A percentile compares a stretch with the other conserved stretches of the same genome.
Conservation (phyloP, 2,888 invertebrate genomes). For the Therioaphis trifolii region DNA sequence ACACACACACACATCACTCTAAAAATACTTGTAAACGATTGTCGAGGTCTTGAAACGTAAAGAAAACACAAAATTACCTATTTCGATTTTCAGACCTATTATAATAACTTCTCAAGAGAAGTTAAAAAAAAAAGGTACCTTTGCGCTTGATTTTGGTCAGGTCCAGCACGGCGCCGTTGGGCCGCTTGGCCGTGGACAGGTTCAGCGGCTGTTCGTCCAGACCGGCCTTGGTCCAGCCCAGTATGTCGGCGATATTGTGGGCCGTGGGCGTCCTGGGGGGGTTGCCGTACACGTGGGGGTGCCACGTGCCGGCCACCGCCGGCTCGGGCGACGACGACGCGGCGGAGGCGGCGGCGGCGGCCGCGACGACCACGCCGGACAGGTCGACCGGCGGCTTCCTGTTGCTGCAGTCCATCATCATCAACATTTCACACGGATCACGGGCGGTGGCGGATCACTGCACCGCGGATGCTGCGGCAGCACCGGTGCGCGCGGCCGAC, state of each 20-base stretch:
- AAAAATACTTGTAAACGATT: no score
- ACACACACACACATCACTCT: no score
- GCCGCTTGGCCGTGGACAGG: constrained; percentile 66
- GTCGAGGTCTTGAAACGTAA: no score
- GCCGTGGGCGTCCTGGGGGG: constrained; percentile 86
- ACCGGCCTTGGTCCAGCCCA: constrained; percentile 71
- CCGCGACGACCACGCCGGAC: constrained; percentile 18
- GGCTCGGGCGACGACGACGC: constrained; percentile 45
- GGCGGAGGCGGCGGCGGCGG: not conserved
- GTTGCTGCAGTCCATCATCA: constrained; percentile 62
- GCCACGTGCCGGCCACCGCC: constrained; percentile 74
- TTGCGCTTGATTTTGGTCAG: constrained; percentile 59
- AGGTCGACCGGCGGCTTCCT: constrained; percentile 55
- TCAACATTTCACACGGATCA: constrained; percentile 60
- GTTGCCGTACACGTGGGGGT: constrained; percentile 88
- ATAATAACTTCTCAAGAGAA: no score
- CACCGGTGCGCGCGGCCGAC: not conserved
- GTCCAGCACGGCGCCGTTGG: constrained; percentile 57
- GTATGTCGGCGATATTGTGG: constrained; percentile 87
- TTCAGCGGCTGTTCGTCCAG: constrained; percentile 68
- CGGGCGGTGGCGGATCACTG: no score
- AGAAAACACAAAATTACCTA: no score
- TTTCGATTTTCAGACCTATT: no score
- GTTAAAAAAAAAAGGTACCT: constrained; percentile 41
- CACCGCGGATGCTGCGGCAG: not conserved